These are phyloP conservation scores for Rhea americana DNA, from an alignment of 2,113 vertebrate genomes.

Conservation along the genomic window DNA sequence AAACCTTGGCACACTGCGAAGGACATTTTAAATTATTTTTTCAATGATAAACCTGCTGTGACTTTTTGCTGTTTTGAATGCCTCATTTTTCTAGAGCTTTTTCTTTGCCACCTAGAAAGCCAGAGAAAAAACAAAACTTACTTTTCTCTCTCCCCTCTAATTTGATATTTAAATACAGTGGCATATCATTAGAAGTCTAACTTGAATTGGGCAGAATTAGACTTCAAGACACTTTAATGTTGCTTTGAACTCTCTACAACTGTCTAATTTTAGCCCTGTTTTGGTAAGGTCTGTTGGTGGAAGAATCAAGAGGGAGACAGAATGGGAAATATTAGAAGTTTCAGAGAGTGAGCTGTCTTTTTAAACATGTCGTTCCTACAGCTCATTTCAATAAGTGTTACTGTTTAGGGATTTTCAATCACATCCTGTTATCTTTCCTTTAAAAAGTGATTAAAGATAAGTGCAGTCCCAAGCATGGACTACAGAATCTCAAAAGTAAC, in stretches of 20 bases:
- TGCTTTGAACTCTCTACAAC: neutral
- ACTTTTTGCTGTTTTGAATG: neutral
- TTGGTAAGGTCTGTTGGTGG: neutral
- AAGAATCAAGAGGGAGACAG: neutral
- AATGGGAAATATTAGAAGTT: neutral
- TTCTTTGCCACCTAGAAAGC: neutral
- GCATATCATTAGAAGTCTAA: neutral
- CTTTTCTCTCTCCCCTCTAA: neutral
- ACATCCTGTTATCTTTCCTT: neutral
- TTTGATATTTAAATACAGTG: neutral
- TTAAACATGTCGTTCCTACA: neutral
- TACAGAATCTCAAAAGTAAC: neutral
- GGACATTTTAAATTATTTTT: neutral
- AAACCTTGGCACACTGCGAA: neutral
- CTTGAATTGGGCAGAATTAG: neutral
- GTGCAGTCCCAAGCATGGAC: neutral
- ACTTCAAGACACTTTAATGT: neutral
- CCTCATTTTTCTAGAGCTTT: neutral
- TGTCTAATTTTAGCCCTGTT: neutral
- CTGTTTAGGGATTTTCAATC: neutral
- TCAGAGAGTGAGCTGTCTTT: neutral
- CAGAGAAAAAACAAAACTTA: neutral
- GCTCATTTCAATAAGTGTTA: neutral
- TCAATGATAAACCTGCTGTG: neutral
- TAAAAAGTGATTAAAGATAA: conserved; percentile 37